Base-by-base conservation (phyloP, 2,113 vertebrate genomes). In the Corythaixoides concolor region DNA sequence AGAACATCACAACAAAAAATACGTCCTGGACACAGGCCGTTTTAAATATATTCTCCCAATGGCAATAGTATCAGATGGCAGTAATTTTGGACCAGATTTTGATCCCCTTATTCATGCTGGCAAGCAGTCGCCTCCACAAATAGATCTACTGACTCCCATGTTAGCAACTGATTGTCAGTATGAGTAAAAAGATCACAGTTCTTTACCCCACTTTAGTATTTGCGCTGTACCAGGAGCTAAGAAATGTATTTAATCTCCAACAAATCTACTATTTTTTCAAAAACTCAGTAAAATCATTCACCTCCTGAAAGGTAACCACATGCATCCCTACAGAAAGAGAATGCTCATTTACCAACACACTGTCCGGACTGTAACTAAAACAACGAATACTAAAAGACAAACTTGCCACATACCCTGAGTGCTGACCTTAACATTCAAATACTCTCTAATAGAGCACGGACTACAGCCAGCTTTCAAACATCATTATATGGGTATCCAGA, bases 41-140 rank as follows among this genome's bases (percentile, higher is more conserved):
- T 95, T 91, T 59, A 96, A 97, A 88, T 92, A 73, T 30, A 74
- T 66, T 94, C 90, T 94, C 92, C n/a, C 66, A 90, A 85, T 93
- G 75, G 95, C 89, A 96, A 78, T 85, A 83, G 95, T 79, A 93
- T 97, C 95, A 92, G 91, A 88, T 95, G 89, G 89, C 94, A 85
- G 79, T 82, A 94, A 96, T 82, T 94, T 79, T 95, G 97, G 94
- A 92, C 77, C 62, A 90, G 92, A 92, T 96, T 95, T 96, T 91
- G 94, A 97, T 97, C 89, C 74, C 74, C 84, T 95, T 96, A 91
- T 91, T 97, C 92, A 92, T 59, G 45, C 66, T 91, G 91, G 91
- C 90, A 92, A 89, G 89, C 82, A 76, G 77, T 95, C 15, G 26
- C 89, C 74, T 82, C 96, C 87, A 76, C 86, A 95, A 97, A 96